Conservation (phyloP, 2,888 invertebrate genomes). For the Bhutanitis thaidina region DNA sequence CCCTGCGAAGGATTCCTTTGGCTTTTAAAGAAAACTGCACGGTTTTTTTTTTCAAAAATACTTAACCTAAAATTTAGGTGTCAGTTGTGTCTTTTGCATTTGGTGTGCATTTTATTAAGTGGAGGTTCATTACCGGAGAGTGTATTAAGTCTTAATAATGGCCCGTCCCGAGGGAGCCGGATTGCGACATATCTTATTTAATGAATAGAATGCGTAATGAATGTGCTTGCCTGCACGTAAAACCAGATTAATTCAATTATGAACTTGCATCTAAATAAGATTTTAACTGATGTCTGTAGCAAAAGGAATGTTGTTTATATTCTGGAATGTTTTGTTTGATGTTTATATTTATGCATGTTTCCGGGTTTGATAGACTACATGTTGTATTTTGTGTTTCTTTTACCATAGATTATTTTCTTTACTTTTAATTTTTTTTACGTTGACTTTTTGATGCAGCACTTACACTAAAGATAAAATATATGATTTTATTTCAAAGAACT, state of each 20-base stretch:
- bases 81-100: no score
- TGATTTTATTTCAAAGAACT: neutral
- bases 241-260: neutral
- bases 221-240: no score
- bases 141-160: no score
- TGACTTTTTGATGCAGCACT: constrained; percentile 15
- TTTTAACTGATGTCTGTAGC: constrained; percentile 15
- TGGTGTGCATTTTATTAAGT: no score
- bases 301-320: neutral
- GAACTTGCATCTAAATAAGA: neutral
- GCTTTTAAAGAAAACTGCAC: no score
- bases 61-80: no score
- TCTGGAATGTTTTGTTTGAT: constrained; percentile 8
- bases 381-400: constrained; percentile 8
- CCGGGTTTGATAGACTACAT: neutral
- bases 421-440: constrained; percentile 5
- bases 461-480: constrained; percentile 3
- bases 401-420: constrained; percentile 6
- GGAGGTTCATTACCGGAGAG: no score
- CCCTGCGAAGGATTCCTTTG: no score
- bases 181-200: no score
- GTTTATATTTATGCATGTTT: constrained; percentile 13
- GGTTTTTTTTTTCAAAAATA: no score
- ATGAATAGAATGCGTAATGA: no score
- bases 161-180: no score